Evolutionary conservation across 2,888 invertebrate species (phyloP), one percentile per base, ranked within the genome.

Genomic region (Diogma glabrata): DNA sequence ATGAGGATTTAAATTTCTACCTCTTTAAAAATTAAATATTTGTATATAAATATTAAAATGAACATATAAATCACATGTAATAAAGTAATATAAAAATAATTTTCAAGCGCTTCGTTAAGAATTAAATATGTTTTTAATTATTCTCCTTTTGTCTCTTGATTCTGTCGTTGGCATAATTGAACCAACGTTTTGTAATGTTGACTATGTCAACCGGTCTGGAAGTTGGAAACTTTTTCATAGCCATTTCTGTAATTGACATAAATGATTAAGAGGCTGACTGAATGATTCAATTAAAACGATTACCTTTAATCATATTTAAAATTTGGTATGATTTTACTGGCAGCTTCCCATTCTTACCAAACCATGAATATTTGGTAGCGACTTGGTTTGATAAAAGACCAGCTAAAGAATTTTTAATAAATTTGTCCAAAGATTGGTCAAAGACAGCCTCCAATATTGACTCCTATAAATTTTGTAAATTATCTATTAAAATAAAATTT

Each of bases 271-370:
- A n/a, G n/a, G 45, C 45, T 17, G 17, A 23, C 19, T 19, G 7
- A 22, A 17, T 23, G 19, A 46, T 23, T n/a, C n/a, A 23, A 22
- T 19, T 8, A 46, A 46, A 9, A 5, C 10, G 22, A 12, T 46
- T 46, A 46, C 46, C 46, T 46, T 23, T 46, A 26, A 46, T 46
- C 23, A 46, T 26, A 14, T 46, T 46, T 23, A 46, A 22, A 24
- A 46, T 23, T n/a, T 24, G 12, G 24, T 22, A 46, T 6, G 24
- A 46, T n/a, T 22, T 10, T 3, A 6, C 23, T 1, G 22, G 22
- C 3, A 46, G 20, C 12, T 46, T 46, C n/a, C 23, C 46, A 24
- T 46, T 46, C 24, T 24, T 46, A 12, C 12, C 12, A 23, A 14
- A 46, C 46, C 46, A 22, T 2, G 46, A 46, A 26, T 24, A 24